A percentile compares a stretch with the other conserved stretches of the same genome.
phyloP scores from a whole-genome alignment of 2,113 vertebrate genomes.

The Seriola dumerili region DNA sequence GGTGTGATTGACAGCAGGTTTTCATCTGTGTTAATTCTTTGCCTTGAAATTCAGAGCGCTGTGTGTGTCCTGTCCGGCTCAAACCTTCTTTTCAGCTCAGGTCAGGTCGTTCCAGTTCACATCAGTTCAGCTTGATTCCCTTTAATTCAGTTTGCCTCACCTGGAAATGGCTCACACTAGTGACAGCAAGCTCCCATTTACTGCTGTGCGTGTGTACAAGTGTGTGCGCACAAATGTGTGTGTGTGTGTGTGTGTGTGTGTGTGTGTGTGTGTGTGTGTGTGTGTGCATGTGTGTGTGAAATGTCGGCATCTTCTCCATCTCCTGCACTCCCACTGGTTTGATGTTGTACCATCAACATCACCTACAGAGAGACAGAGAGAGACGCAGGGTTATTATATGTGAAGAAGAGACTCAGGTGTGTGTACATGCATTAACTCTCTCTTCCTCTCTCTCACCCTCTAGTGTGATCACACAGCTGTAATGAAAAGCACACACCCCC shows the following conservation, averaged over 20 bases:
- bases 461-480: conserved; percentile 20
- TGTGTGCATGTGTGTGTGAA: not conserved
- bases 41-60: conserved; percentile 9
- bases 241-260: not conserved
- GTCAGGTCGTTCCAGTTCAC: conserved; percentile 52
- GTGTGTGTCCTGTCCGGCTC: conserved; percentile 20
- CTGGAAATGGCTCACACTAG: conserved; percentile 41
- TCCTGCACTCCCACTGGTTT: not conserved
- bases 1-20: not conserved
- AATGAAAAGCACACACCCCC: not conserved
- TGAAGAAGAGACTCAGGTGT: not conserved
- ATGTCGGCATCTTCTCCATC: conserved; percentile 36
- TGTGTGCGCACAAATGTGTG: not conserved
- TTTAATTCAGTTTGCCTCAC: conserved; percentile 61
- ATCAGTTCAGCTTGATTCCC: conserved; percentile 59
- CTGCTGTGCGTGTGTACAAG: not conserved
- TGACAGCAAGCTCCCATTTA: conserved; percentile 31
- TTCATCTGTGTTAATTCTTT: conserved; percentile 38
- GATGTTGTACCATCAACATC: conserved; percentile 51
- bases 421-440: not conserved
- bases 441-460: not conserved
- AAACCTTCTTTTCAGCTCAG: conserved; percentile 38
- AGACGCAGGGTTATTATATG: conserved; percentile 15
- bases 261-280: conserved; percentile 1
- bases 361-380: conserved; percentile 64